phyloP scores from a whole-genome alignment of 1,140 invertebrate genomes.

The Stenopsyche tienmushanensis region DNA sequence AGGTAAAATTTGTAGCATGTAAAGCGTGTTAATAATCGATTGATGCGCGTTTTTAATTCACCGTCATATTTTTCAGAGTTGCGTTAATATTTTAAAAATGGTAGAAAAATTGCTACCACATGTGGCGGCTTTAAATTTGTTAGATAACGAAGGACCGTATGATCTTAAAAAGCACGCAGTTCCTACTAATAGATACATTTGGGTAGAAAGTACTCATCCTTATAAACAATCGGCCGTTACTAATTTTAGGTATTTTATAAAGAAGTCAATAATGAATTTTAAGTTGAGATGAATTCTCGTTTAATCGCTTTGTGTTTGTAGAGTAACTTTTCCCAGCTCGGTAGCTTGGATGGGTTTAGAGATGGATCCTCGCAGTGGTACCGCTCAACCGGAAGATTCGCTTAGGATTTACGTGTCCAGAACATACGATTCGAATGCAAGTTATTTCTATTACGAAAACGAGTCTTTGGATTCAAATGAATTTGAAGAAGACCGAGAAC shows the following conservation, averaged over 20 bases:
- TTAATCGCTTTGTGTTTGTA: conserved; percentile 42
- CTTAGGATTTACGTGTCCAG: conserved; percentile 63
- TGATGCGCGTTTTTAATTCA: not conserved
- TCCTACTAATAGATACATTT: conserved; percentile 65
- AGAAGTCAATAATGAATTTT: not conserved
- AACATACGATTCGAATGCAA: conserved; percentile 2
- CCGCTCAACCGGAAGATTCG: conserved; percentile 91
- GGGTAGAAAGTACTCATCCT: conserved; percentile 95
- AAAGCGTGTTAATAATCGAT: not conserved
- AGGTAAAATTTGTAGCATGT: conserved; percentile 42
- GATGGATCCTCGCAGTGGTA: conserved; percentile 90
- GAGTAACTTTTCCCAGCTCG: conserved; percentile 83
- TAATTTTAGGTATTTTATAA: conserved; percentile 69
- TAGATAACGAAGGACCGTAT: conserved; percentile 53
- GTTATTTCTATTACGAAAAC: not conserved
- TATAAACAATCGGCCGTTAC: conserved; percentile 88
- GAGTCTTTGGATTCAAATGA: conserved; percentile 45
- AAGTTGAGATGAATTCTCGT: not conserved
- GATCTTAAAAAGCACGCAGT: conserved; percentile 31
- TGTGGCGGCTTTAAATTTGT: conserved; percentile 80
- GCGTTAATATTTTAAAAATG: conserved; percentile 85
- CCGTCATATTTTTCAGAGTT: conserved; percentile 62
- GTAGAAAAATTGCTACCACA: conserved; percentile 90
- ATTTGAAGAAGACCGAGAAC: conserved; percentile 45
- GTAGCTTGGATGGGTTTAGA: conserved; percentile 92